phyloP scores from a whole-genome alignment of 2,888 invertebrate species.

The Hirtodrosophila confusa region DNA sequence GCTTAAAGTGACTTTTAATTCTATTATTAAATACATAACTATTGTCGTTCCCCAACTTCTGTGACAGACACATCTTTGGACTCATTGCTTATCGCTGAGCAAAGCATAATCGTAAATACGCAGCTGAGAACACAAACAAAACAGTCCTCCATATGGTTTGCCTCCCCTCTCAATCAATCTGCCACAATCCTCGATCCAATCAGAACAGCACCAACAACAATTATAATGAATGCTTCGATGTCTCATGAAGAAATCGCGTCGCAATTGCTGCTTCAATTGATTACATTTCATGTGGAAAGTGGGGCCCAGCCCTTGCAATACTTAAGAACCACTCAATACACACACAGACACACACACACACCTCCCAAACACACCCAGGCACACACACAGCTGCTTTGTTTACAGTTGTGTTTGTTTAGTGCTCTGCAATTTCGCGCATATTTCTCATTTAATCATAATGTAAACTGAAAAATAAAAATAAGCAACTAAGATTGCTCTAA shows the following conservation, averaged over 20 bases:
- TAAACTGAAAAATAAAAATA: conserved; percentile 31
- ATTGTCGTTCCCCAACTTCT: not conserved
- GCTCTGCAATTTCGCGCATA: conserved; percentile 49
- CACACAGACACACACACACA: not conserved
- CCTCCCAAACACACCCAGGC: not conserved
- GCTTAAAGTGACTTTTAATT: not conserved
- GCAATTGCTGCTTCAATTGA: conserved; percentile 26
- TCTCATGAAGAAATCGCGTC: conserved; percentile 30
- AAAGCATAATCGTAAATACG: conserved; percentile 25
- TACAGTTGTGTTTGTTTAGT: conserved; percentile 16
- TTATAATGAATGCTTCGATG: conserved; percentile 8
- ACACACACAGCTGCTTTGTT: not conserved
- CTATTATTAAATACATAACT: not conserved
- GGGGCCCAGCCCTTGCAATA: not conserved
- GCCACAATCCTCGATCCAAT: conserved; percentile 18
- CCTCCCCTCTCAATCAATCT: conserved; percentile 8
- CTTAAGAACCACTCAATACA: conserved; percentile 26
- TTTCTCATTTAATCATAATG: conserved; percentile 51
- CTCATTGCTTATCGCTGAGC: conserved; percentile 34
- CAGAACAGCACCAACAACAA: conserved; percentile 7
- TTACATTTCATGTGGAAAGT: conserved; percentile 22
- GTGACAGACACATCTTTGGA: not conserved
- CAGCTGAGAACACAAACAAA: conserved; percentile 41
- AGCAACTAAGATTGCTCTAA: not conserved
- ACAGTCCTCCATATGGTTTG: conserved; percentile 32